Percentiles rank a stretch among this genome's conserved stretches.
Conservation (phyloP, 2,888 invertebrate genomes). For the Gymnoscelis rufifasciata region DNA sequence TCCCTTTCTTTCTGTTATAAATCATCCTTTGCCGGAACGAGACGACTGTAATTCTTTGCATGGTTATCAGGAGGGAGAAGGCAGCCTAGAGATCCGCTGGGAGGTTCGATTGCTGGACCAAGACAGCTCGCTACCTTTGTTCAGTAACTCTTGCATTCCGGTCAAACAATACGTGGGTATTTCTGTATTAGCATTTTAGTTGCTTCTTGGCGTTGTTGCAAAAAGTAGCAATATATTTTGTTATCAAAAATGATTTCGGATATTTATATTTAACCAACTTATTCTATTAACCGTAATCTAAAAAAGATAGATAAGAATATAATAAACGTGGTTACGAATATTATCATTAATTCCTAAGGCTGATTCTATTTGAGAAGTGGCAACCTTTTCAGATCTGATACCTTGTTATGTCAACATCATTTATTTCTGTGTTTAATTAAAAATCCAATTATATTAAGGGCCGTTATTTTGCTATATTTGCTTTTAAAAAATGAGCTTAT, state of each 20-base stretch:
- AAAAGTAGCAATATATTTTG: background rate
- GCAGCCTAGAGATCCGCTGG: conserved; percentile 23
- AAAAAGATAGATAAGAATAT: background rate
- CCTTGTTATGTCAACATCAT: no score
- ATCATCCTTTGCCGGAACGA: background rate
- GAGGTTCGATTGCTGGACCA: conserved; percentile 20
- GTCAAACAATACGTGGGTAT: conserved; percentile 23
- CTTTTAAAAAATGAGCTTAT: no score
- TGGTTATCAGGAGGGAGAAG: conserved; percentile 23
- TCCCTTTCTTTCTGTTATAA: background rate
- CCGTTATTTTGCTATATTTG: no score
- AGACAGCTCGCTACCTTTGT: conserved; percentile 17
- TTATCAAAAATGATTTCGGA: no score
- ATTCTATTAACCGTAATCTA: no score
- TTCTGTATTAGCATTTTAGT: conserved; percentile 12
- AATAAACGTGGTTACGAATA: background rate
- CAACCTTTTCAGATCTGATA: no score
- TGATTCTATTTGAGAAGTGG: no score
- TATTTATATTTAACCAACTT: no score
- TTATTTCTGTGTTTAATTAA: no score
- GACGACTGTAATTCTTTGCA: background rate
- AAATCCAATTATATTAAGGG: no score
- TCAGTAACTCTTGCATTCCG: conserved; percentile 20
- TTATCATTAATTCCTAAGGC: no score
- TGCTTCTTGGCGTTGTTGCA: conserved; percentile 9